These are phyloP conservation scores for Sebastes baramenuke DNA, from an alignment of 2,797 vertebrate genomes.

Conservation along the genomic window DNA sequence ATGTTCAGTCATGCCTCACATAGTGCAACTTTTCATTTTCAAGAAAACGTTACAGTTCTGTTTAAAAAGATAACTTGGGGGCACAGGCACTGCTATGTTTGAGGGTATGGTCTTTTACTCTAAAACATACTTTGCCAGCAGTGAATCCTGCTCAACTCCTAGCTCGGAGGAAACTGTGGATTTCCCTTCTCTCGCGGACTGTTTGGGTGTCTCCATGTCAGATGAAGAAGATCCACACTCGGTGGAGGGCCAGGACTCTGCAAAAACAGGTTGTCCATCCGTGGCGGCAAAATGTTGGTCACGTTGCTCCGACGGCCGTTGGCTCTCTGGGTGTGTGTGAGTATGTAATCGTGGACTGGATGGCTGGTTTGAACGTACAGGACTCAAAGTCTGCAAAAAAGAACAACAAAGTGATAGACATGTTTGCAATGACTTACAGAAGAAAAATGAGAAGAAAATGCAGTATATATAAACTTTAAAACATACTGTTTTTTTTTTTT, in stretches of 20 bases:
- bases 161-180: not conserved
- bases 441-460: not conserved
- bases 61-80: not conserved
- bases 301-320: conserved; percentile 24
- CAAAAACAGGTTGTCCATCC: conserved; percentile 62
- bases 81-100: not conserved
- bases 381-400: conserved; percentile 76
- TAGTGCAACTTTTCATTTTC: not conserved
- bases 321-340: conserved; percentile 16
- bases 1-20: not conserved
- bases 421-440: not conserved
- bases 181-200: not conserved
- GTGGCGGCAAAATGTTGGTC: conserved; percentile 1
- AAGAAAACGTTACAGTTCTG: not conserved
- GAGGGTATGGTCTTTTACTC: not conserved
- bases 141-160: conserved; percentile 63
- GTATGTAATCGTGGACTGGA: conserved; percentile 20
- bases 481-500: conserved; percentile 71
- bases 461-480: not conserved
- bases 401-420: not conserved
- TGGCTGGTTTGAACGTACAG: conserved; percentile 50
- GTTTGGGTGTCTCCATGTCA: conserved; percentile 27
- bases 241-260: conserved; percentile 84
- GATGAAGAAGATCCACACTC: conserved; percentile 67
- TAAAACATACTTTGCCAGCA: conserved; percentile 76